phyloP scores from a whole-genome alignment of 1,140 invertebrate species.

The Trachelipus rathkii region DNA sequence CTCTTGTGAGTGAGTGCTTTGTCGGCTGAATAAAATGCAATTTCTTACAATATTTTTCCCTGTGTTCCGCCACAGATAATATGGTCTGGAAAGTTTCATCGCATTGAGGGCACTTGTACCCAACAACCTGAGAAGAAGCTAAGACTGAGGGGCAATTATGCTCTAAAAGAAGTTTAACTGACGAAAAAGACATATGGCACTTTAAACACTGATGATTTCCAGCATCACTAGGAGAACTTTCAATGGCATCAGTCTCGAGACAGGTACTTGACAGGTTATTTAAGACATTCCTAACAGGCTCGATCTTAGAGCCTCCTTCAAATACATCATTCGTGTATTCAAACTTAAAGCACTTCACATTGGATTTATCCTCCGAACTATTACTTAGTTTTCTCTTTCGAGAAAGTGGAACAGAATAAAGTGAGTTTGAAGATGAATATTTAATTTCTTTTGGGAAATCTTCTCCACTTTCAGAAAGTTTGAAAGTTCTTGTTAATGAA shows the following conservation, averaged over 20 bases:
- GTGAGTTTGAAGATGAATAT: too few relatives aligned
- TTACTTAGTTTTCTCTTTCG: conserved; percentile 3
- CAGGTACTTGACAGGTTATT: too few relatives aligned
- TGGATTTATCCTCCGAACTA: neutral
- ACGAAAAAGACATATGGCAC: neutral
- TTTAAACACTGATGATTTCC: neutral
- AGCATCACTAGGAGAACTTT: too few relatives aligned
- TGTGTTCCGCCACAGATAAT: neutral
- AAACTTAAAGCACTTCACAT: neutral
- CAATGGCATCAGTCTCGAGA: too few relatives aligned
- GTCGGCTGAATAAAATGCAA: neutral
- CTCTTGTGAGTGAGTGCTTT: neutral
- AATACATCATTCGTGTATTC: neutral
- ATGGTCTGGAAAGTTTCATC: neutral
- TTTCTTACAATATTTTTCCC: neutral
- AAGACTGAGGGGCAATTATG: neutral
- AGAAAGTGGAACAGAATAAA: too few relatives aligned
- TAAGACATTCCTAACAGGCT: neutral
- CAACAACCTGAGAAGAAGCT: neutral
- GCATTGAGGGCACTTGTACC: neutral
- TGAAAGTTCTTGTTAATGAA: neutral
- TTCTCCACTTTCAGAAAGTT: neutral
- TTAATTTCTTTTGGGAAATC: neutral
- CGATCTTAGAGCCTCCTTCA: neutral
- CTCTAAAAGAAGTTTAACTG: neutral